A percentile compares a stretch with the other conserved stretches of the same genome.
These are phyloP conservation scores for Pocillopora damicornis DNA, from an alignment of 64 coral and sea anemone species.

Conservation along the genomic window DNA sequence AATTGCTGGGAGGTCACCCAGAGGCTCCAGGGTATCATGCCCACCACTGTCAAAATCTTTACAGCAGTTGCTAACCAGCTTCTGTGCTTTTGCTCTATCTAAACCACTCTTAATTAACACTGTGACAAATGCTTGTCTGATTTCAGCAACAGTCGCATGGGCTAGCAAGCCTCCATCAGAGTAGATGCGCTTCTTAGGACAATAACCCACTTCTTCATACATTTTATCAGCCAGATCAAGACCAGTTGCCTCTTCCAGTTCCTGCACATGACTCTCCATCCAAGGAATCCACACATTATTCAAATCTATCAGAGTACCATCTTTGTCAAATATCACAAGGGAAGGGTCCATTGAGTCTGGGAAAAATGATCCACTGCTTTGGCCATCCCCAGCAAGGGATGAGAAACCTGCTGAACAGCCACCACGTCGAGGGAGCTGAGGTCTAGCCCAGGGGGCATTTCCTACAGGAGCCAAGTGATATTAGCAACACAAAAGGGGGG, in stretches of 20 bases:
- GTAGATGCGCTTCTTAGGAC: slow-evolving; percentile 49
- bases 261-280: slow-evolving; percentile 66
- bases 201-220: slow-evolving; percentile 82
- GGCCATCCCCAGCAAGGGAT: slow-evolving; percentile 74
- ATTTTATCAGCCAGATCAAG: slow-evolving; percentile 63
- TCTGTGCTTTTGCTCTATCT: slow-evolving; percentile 27
- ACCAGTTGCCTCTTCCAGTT: slow-evolving; percentile 68
- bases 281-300: slow-evolving; percentile 90
- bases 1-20: slow-evolving; percentile 70
- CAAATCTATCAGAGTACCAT: slow-evolving; percentile 90
- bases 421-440: slow-evolving; percentile 5
- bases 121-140: slow-evolving; percentile 71
- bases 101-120: slow-evolving; percentile 76
- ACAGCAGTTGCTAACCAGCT: slow-evolving; percentile 69
- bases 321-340: slow-evolving; percentile 94
- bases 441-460: slow-evolving; percentile 64
- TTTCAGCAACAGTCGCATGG: slow-evolving; percentile 79
- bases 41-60: slow-evolving; percentile 76
- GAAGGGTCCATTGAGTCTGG: slow-evolving; percentile 27
- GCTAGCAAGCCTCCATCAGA: slow-evolving; percentile 79
- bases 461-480: slow-evolving; percentile 36
- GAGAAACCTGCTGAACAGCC: slow-evolving; percentile 46
- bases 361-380: slow-evolving; percentile 10
- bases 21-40: slow-evolving; percentile 48
- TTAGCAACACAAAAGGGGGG: slow-evolving; percentile 44